phyloP scores from a whole-genome alignment of 2,797 vertebrate genomes.

The Nyctibius grandis region DNA sequence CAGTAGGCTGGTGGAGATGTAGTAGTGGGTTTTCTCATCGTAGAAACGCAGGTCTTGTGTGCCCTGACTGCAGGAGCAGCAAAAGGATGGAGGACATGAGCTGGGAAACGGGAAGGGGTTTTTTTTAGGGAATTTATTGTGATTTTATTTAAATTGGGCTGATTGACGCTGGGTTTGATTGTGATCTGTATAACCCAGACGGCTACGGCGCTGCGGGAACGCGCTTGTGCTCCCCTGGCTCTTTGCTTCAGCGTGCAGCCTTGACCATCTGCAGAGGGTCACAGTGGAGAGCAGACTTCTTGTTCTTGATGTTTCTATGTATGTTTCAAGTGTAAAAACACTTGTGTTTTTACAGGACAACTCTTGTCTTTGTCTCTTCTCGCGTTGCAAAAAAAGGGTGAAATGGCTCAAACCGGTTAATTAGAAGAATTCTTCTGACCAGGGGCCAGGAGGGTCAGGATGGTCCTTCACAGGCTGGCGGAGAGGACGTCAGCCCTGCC shows the following conservation, averaged over 20 bases:
- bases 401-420: not conserved
- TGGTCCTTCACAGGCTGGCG: not conserved
- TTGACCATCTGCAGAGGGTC: not conserved
- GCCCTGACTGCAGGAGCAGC: not conserved
- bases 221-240: rapidly evolving
- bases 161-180: not conserved
- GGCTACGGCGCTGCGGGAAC: no score
- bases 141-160: not conserved
- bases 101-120: not conserved
- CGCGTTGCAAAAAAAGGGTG: not conserved
- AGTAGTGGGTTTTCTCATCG: not conserved
- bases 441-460: not conserved
- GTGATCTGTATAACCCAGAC: not conserved
- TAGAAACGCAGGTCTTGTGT: not conserved
- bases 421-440: not conserved
- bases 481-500: not conserved
- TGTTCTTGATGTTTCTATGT: not conserved
- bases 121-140: not conserved
- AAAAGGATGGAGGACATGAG: not conserved
- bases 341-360: not conserved
- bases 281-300: not conserved
- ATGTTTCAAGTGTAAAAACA: not conserved
- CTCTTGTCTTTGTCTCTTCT: not conserved
- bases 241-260: rapidly evolving
- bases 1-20: not conserved